Percentiles rank a stretch among this genome's conserved stretches.
phyloP scores from a whole-genome alignment of 37 sponge, comb jelly and placozoan species.

The Amphimedon queenslandica region DNA sequence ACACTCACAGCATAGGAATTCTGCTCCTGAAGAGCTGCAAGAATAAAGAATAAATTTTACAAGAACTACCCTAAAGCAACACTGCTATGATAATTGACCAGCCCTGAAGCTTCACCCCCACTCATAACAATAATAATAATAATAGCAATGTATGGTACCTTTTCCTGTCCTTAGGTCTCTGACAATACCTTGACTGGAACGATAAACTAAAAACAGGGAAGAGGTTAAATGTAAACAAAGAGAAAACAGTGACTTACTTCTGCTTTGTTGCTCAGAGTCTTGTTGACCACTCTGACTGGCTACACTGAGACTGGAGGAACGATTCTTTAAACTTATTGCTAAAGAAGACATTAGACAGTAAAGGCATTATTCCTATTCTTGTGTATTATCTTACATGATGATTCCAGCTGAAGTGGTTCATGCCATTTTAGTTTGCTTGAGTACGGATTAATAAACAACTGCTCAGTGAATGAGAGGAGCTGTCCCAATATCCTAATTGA shows the following conservation, averaged over 20 bases:
- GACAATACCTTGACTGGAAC: slow-evolving; percentile 64
- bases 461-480: slow-evolving; percentile 61
- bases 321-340: background rate
- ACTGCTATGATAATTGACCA: background rate
- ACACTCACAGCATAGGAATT: slow-evolving; percentile 90
- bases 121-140: too few relatives aligned
- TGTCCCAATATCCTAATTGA: slow-evolving; percentile 69
- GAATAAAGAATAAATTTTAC: background rate
- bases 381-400: background rate
- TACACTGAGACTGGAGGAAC: slow-evolving; percentile 5
- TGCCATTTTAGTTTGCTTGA: slow-evolving; percentile 60
- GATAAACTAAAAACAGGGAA: slow-evolving; percentile 24
- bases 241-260: background rate
- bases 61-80: background rate
- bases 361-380: background rate
- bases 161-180: slow-evolving; percentile 84
- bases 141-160: too few relatives aligned
- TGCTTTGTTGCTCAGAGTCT: background rate
- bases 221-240: background rate
- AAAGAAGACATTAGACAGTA: slow-evolving; percentile 2
- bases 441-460: slow-evolving; percentile 51
- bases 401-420: slow-evolving; percentile 37
- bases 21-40: slow-evolving; percentile 79
- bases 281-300: background rate
- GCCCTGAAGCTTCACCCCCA: background rate